Conservation (phyloP, 2,888 invertebrate species). For the Helleia helle region DNA sequence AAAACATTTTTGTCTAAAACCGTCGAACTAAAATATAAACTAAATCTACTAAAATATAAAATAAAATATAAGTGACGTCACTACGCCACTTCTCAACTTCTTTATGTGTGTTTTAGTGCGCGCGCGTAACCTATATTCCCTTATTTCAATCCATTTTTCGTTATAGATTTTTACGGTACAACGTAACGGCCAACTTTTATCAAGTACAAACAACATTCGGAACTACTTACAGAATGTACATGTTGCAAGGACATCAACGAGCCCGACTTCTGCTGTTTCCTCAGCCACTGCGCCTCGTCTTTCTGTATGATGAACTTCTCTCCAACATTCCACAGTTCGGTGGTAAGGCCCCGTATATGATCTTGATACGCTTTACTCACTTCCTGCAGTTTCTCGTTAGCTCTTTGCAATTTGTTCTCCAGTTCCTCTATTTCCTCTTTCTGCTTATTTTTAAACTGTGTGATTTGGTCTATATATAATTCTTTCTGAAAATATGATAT, state of each 20-base stretch:
- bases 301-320: slow-evolving; percentile 74
- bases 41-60: too few species aligned
- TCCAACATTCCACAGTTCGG: slow-evolving; percentile 75
- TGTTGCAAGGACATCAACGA: slow-evolving; percentile 64
- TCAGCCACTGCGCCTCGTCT: slow-evolving; percentile 69
- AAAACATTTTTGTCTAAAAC: too few species aligned
- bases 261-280: slow-evolving; percentile 46
- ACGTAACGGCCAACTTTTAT: too few species aligned
- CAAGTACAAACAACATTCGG: too few species aligned
- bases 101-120: too few species aligned
- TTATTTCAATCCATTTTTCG: too few species aligned
- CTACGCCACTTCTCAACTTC: too few species aligned
- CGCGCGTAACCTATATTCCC: too few species aligned
- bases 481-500: slow-evolving; percentile 58
- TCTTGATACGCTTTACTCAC: slow-evolving; percentile 48
- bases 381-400: slow-evolving; percentile 61
- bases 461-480: slow-evolving; percentile 77
- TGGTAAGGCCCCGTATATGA: slow-evolving; percentile 59
- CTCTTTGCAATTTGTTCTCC: slow-evolving; percentile 65
- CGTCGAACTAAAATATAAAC: too few species aligned
- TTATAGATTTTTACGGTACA: too few species aligned
- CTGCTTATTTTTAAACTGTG: slow-evolving; percentile 59
- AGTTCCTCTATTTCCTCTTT: slow-evolving; percentile 65
- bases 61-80: too few species aligned
- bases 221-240: slow-evolving; percentile 45